These are phyloP conservation scores for Phalera bucephala DNA, from an alignment of 2,888 invertebrate genomes.

Conservation along the genomic window DNA sequence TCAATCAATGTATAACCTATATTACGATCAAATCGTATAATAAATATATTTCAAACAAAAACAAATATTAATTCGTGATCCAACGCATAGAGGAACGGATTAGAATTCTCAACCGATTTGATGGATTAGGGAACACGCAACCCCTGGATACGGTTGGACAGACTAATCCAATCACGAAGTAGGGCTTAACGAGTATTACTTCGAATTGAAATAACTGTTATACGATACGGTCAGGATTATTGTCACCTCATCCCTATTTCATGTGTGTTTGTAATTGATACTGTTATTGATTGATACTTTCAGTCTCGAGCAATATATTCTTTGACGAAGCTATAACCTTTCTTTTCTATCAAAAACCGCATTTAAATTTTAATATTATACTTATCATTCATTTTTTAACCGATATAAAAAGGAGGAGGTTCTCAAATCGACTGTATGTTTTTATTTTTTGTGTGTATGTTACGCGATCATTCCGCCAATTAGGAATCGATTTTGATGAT, in stretches of 20 bases:
- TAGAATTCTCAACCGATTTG: conserved; percentile 8
- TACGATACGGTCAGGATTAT: conserved; percentile 48
- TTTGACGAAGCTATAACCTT: no score
- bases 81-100: conserved; percentile 1
- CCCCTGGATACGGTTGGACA: conserved; percentile 19
- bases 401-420: no score
- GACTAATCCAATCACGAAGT: conserved; percentile 43
- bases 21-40: no score
- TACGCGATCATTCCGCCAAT: no score
- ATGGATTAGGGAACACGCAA: conserved; percentile 16
- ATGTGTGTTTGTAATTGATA: conserved; percentile 1
- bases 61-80: not conserved
- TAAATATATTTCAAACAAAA: not conserved
- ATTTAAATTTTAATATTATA: no score
- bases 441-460: no score
- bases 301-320: no score
- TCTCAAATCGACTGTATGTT: no score
- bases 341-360: no score
- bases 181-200: conserved; percentile 41
- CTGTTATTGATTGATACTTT: not conserved
- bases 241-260: conserved; percentile 22
- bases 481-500: no score
- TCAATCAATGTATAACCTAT: no score
- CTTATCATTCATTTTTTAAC: no score
- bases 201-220: conserved; percentile 50